These are phyloP conservation scores for Sebastes ruberrimus DNA, from an alignment of 2,797 vertebrate genomes.

Conservation along the genomic window DNA sequence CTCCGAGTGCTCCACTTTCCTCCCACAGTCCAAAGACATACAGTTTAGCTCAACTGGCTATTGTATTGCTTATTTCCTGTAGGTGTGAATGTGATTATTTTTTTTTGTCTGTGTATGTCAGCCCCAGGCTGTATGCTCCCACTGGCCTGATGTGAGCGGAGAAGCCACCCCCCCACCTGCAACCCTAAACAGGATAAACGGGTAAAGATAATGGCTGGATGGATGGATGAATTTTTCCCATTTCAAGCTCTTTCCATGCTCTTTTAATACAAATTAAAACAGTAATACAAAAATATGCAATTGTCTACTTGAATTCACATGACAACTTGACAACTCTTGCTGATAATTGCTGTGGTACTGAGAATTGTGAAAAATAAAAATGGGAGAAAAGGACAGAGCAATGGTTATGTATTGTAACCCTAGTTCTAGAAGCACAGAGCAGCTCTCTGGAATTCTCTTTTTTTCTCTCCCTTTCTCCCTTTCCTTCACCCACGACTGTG, in stretches of 20 bases:
- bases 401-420: neutral
- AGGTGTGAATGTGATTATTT: neutral
- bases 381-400: neutral
- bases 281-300: neutral
- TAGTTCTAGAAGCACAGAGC: neutral
- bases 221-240: neutral
- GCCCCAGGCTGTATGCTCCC: too few species aligned
- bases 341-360: neutral
- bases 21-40: neutral
- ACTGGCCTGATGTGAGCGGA: too few species aligned
- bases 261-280: neutral
- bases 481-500: neutral
- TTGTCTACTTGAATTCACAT: neutral
- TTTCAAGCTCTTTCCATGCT: neutral
- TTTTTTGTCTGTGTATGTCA: neutral
- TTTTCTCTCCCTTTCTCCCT: neutral
- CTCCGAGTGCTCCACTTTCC: neutral
- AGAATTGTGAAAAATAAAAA: neutral
- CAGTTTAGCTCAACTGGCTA: neutral
- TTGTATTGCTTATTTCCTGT: neutral
- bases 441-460: neutral
- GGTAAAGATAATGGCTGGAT: neutral
- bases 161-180: too few species aligned
- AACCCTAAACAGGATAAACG: neutral
- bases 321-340: neutral